phyloP scores from a whole-genome alignment of 1,140 invertebrate species.

The Drosophila equinoxialis region DNA sequence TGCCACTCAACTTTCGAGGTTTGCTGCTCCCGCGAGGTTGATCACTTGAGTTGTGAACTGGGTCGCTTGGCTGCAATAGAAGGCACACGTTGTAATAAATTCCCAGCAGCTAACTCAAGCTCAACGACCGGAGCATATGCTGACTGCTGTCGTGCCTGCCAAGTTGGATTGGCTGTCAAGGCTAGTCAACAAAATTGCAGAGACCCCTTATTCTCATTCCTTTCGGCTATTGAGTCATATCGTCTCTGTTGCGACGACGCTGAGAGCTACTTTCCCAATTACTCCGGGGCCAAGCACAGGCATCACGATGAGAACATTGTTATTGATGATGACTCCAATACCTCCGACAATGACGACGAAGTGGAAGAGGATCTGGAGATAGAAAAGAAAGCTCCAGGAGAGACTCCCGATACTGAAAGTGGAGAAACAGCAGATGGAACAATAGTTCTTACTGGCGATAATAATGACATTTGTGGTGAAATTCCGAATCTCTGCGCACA shows the following conservation, averaged over 20 bases:
- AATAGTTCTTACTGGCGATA: constrained; percentile 64
- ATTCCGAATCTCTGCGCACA: constrained; percentile 87
- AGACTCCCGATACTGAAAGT: constrained; percentile 1
- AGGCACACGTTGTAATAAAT: constrained; percentile 53
- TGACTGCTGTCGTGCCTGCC: constrained; percentile 75
- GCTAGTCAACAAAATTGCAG: constrained; percentile 69
- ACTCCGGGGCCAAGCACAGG: constrained; percentile 6
- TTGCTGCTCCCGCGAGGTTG: constrained; percentile 68
- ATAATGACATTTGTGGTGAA: constrained; percentile 86
- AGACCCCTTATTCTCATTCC: constrained; percentile 63
- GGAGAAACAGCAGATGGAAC: constrained; percentile 50
- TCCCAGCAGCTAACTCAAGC: constrained; percentile 17
- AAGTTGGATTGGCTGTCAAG: constrained; percentile 76
- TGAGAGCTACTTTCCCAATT: constrained; percentile 17
- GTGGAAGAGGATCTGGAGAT: constrained; percentile 18
- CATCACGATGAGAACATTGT: background rate
- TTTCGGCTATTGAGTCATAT: constrained; percentile 70
- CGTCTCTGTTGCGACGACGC: constrained; percentile 62
- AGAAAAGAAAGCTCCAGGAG: background rate
- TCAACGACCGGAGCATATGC: constrained; percentile 42
- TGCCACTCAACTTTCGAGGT: constrained; percentile 76
- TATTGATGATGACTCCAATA: background rate
- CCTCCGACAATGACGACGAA: constrained; percentile 19
- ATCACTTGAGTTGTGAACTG: constrained; percentile 60
- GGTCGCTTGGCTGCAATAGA: constrained; percentile 71